A percentile compares a stretch with the other conserved stretches of the same genome.
phyloP scores from a whole-genome alignment of 2,888 invertebrate genomes.

The Deilephila porcellus region DNA sequence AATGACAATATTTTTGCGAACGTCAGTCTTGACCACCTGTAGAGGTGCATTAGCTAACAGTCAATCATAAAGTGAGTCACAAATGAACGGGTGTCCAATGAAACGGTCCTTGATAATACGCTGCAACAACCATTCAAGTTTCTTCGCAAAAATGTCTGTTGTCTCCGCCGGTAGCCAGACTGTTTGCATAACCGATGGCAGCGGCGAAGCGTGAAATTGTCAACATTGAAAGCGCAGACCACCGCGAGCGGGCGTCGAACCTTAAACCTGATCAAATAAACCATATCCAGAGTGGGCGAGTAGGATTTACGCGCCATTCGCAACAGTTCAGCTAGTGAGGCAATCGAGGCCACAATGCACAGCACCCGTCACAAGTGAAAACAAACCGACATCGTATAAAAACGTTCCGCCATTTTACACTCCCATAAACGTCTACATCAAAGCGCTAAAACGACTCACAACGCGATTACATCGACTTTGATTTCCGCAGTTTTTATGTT shows the following conservation, averaged over 20 bases:
- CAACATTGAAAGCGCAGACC: slow-evolving; percentile 53
- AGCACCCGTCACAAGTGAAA: slow-evolving; percentile 50
- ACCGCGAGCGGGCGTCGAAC: slow-evolving; percentile 64
- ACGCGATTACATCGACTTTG: slow-evolving; percentile 41
- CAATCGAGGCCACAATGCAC: slow-evolving; percentile 51
- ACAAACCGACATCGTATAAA: slow-evolving; percentile 60
- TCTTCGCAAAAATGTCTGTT: slow-evolving; percentile 18
- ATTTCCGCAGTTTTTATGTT: slow-evolving; percentile 41
- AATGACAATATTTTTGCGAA: not conserved
- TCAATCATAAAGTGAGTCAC: slow-evolving; percentile 3
- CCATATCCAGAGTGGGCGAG: slow-evolving; percentile 55
- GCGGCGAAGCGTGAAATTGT: slow-evolving; percentile 44
- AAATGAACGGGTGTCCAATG: not conserved
- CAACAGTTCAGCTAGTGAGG: slow-evolving; percentile 49
- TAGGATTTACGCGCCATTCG: slow-evolving; percentile 64
- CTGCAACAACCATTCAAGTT: slow-evolving; percentile 1
- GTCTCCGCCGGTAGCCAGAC: slow-evolving; percentile 23
- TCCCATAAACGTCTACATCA: slow-evolving; percentile 65
- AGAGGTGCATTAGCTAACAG: not conserved
- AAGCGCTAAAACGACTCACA: slow-evolving; percentile 52
- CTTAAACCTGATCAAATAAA: slow-evolving; percentile 60
- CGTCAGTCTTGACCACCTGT: not conserved
- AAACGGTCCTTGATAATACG: slow-evolving; percentile 9
- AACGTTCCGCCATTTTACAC: slow-evolving; percentile 64
- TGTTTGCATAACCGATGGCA: slow-evolving; percentile 21